A percentile compares a stretch with the other conserved stretches of the same genome.
Conservation (phyloP, 2,888 invertebrate genomes). For the Bembecia ichneumoniformis region DNA sequence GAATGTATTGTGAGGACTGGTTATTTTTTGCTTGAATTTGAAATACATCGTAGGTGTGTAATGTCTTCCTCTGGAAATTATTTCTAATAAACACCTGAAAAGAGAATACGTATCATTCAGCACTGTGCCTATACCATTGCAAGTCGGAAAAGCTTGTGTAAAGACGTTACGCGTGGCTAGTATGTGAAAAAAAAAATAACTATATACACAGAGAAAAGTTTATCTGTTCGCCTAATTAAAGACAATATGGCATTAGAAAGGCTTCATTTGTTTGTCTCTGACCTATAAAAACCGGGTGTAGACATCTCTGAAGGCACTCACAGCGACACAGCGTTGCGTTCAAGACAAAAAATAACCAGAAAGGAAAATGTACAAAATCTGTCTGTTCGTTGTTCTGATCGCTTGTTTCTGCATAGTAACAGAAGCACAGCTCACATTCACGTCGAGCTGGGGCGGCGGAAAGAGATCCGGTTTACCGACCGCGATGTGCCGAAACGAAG, state of each 20-base stretch:
- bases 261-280: constrained; percentile 25
- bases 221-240: neutral
- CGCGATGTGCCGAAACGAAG: constrained; percentile 39
- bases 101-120: too few species aligned
- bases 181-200: too few species aligned
- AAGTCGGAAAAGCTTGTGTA: too few species aligned
- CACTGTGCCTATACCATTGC: too few species aligned
- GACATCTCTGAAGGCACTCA: constrained; percentile 15
- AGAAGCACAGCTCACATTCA: constrained; percentile 70
- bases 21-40: too few species aligned
- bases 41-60: too few species aligned
- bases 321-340: neutral
- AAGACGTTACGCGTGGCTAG: too few species aligned
- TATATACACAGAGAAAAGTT: too few species aligned
- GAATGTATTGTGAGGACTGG: too few species aligned
- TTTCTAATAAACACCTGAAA: too few species aligned
- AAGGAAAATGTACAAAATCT: constrained; percentile 33
- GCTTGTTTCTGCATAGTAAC: constrained; percentile 34
- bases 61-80: too few species aligned
- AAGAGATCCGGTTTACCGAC: constrained; percentile 37
- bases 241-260: constrained; percentile 19
- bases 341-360: neutral
- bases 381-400: constrained; percentile 29
- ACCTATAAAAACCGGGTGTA: constrained; percentile 23
- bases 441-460: constrained; percentile 68